Evolutionary conservation across 2,113 vertebrate species (phyloP).

Genomic region (Ovibos moschatus): DNA sequence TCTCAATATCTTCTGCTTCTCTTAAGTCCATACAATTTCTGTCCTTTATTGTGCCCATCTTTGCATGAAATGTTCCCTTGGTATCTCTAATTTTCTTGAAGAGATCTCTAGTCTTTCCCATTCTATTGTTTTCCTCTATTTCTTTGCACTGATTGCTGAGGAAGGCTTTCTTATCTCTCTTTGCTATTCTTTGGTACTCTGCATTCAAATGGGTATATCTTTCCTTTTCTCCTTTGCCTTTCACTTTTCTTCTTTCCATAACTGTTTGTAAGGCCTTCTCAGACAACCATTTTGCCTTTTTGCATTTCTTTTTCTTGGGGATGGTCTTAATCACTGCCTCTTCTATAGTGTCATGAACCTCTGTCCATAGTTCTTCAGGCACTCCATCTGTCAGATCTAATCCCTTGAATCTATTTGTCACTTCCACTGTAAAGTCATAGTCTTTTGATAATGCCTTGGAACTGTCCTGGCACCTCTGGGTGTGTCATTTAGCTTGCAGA

Average conservation of each 20-base stretch:
- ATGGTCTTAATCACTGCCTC: neutral
- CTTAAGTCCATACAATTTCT: too few relatives aligned
- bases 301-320: neutral
- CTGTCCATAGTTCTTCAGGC: neutral
- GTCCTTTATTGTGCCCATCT: too few relatives aligned
- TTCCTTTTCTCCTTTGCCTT: neutral
- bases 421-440: neutral
- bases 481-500: neutral
- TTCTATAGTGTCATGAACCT: neutral
- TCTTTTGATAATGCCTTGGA: neutral
- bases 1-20: too few relatives aligned
- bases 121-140: neutral
- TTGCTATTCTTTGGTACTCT: neutral
- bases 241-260: neutral
- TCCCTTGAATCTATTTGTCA: neutral
- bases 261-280: neutral
- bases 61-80: too few relatives aligned
- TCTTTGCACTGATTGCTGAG: neutral
- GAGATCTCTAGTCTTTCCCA: neutral
- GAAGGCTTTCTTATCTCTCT: too few relatives aligned
- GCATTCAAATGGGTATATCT: neutral
- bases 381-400: neutral
- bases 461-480: neutral
- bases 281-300: neutral
- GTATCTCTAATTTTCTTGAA: too few relatives aligned